Evolutionary conservation across 2,888 invertebrate genomes (phyloP).

Genomic region (Mongoloraphidia duomilia): DNA sequence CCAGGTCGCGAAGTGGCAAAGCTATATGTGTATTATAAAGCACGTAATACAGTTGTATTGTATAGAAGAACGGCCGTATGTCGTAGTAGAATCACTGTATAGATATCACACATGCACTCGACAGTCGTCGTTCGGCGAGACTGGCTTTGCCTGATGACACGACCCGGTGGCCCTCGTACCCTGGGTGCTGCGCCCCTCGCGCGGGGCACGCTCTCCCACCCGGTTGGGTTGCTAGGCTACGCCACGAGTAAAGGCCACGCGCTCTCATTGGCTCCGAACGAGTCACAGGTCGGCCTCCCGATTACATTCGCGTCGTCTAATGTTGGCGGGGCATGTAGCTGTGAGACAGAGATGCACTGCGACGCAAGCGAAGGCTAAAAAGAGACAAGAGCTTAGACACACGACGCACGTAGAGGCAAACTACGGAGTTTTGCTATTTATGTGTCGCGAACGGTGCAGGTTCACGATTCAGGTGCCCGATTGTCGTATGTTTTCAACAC

Average conservation of each 20-base stretch:
- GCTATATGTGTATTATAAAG: no score
- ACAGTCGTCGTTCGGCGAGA: conserved; percentile 2
- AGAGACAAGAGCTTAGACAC: background rate
- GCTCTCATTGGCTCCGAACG: background rate
- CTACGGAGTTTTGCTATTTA: no score
- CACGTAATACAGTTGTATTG: no score
- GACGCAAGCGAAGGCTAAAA: background rate
- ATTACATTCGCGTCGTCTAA: background rate
- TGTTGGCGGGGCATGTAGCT: background rate
- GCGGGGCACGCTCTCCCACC: background rate
- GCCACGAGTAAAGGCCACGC: background rate
- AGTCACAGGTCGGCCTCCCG: background rate
- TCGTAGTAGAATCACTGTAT: no score
- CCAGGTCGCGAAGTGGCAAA: no score
- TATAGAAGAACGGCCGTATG: no score
- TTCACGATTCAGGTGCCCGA: no score
- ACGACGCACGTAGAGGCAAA: no score
- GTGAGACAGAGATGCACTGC: background rate
- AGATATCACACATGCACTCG: background rate
- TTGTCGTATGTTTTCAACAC: no score
- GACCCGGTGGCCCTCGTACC: conserved; percentile 1
- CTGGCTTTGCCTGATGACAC: conserved; percentile 1
- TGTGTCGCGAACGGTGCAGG: no score
- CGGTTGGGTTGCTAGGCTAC: background rate
- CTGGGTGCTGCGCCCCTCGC: background rate